Base-by-base conservation (phyloP, 2,797 vertebrate species). In the Clarias laeviceps region DNA sequence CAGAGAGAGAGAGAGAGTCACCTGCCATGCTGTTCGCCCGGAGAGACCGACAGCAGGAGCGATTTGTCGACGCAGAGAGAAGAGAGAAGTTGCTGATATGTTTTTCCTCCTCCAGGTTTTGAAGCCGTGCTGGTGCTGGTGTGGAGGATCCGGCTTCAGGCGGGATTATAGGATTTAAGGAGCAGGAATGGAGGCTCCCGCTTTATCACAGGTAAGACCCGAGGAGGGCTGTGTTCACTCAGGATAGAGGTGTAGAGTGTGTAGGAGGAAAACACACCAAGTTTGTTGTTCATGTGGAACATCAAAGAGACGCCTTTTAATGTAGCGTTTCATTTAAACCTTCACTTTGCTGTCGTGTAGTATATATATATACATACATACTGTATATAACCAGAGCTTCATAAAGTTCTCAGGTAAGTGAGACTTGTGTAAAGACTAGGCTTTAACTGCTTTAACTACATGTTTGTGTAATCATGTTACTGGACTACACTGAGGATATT, bases 1-100 rank as follows among this genome's bases (percentile, higher is more conserved):
- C 27, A 18, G 74, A n/a, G 24, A n/a, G 37, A 40, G 57, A 14
- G 9, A 61, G 34, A 1, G 20, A 62, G 77, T 87, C 88, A 89
- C 88, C 88, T 89, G 88, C 87, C 79, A 27, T 68, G 66, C 82
- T 50, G 20, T 76, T 85, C 54, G 3, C 80, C 45, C 45, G 15
- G 4, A 57, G 40, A 22, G 45, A 32, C 64, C 27, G 40, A 20
- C 18, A 68, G 80, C 18, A 68, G 45, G 50, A 32, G 18, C 27
- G 32, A 8, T 61, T 54, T 12, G 80, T 61, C 37, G 82, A 14
- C 18, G 80, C 80, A 32, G 45, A 45, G 45, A 45, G 45, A 45
- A 0, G 64, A 22, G n/a, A 66, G 80, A 82, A 82, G 80, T 82
- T 82, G 27, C 45, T 34, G 45, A 22, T 68, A 6, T 45, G 45